Conservation (phyloP, 1,140 invertebrate species). For the Brachionus manjavacas region DNA sequence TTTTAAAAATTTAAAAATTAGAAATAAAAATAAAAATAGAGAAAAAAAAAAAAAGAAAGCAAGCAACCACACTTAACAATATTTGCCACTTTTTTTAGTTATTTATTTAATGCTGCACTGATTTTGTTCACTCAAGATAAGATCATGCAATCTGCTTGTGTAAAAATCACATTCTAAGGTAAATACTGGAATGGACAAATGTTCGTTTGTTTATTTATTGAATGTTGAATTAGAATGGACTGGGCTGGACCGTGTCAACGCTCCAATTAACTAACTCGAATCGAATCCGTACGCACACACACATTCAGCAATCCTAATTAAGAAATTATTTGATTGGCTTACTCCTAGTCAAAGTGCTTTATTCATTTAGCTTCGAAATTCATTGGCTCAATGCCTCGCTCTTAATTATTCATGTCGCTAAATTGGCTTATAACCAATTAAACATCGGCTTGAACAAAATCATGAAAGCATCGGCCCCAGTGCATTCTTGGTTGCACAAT, state of each 20-base stretch:
- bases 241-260: neutral
- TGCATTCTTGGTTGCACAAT: neutral
- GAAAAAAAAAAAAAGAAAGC: too few relatives aligned
- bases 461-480: neutral
- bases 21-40: neutral
- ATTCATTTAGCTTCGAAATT: neutral
- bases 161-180: neutral
- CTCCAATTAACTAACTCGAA: neutral
- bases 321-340: neutral
- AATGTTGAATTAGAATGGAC: neutral
- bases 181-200: neutral
- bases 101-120: neutral
- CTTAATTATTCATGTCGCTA: neutral
- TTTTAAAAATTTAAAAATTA: neutral
- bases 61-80: neutral
- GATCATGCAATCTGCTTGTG: neutral
- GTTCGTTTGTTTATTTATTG: neutral
- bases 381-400: neutral
- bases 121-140: neutral
- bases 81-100: neutral
- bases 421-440: slow-evolving; percentile 27
- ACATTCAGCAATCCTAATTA: neutral
- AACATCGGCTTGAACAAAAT: neutral
- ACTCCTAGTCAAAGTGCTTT: neutral
- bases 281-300: neutral